These are phyloP conservation scores for Poicephalus meyeri DNA, from an alignment of 2,113 vertebrate genomes.

Conservation along the genomic window DNA sequence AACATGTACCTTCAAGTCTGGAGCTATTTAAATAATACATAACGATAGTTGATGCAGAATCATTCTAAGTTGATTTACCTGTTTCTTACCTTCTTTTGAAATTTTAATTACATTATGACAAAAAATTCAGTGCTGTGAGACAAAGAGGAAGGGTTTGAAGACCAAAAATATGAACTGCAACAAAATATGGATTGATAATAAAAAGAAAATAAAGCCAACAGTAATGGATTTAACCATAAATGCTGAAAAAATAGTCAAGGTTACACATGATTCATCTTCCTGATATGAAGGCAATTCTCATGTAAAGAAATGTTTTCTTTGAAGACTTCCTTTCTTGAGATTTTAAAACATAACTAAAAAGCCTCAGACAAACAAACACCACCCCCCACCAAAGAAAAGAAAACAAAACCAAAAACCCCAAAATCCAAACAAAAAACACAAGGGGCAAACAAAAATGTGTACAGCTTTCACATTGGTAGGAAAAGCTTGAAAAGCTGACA, in stretches of 20 bases:
- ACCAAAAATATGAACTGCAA: not conserved
- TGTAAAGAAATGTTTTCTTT: not conserved
- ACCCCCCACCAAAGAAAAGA: not conserved
- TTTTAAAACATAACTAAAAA: not conserved
- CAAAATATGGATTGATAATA: not conserved
- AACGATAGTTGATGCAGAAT: not conserved
- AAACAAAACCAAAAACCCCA: not conserved
- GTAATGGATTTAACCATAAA: not conserved
- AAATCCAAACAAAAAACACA: not conserved
- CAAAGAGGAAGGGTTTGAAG: not conserved
- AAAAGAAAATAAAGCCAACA: not conserved
- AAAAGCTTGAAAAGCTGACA: not conserved
- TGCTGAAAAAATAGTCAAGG: not conserved
- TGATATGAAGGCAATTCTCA: not conserved
- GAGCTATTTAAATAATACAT: slow-evolving; percentile 8
- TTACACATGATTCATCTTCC: not conserved
- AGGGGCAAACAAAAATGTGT: not conserved
- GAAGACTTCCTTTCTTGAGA: not conserved
- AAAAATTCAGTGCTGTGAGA: not conserved
- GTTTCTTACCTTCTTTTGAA: slow-evolving; percentile 25
- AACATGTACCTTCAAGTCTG: slow-evolving; percentile 32
- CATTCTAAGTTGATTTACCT: slow-evolving; percentile 30
- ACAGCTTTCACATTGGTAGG: not conserved
- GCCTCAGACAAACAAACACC: rapidly evolving
- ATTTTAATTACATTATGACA: slow-evolving; percentile 21